A percentile compares a stretch with the other conserved stretches of the same genome.
phyloP scores from a whole-genome alignment of 2,113 vertebrate genomes.

The Crotalus helleri region DNA sequence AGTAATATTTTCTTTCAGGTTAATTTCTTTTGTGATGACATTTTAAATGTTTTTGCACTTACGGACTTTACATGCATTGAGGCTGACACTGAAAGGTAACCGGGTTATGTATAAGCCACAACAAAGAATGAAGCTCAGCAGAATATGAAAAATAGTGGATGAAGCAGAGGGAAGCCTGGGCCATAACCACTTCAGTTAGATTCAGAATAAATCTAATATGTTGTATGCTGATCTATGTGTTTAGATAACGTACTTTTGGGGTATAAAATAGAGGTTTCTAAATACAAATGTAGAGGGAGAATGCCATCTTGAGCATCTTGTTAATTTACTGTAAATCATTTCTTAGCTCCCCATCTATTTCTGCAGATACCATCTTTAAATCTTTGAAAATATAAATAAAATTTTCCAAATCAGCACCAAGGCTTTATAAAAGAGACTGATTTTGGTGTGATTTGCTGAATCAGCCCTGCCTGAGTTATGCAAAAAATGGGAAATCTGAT shows the following conservation, averaged over 20 bases:
- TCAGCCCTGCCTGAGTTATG: not conserved
- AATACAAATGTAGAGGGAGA: not conserved
- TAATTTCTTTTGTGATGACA: slow-evolving; percentile 1
- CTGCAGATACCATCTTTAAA: not conserved
- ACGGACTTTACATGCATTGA: not conserved
- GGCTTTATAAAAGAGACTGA: not conserved
- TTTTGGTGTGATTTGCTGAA: not conserved
- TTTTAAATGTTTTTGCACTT: not conserved
- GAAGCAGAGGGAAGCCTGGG: not conserved
- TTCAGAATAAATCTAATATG: not conserved
- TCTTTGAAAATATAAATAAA: not conserved
- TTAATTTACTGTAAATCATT: not conserved
- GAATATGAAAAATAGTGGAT: not conserved
- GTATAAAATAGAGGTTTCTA: not conserved
- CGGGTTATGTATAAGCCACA: not conserved
- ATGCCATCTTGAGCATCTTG: not conserved
- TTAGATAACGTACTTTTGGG: not conserved
- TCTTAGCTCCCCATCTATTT: not conserved
- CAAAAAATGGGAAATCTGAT: not conserved
- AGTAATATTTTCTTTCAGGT: not conserved
- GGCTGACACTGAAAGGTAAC: not conserved
- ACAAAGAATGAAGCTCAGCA: not conserved
- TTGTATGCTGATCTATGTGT: not conserved
- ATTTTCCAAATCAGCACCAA: not conserved
- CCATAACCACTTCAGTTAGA: not conserved